Percentiles rank a stretch among this genome's conserved stretches.
phyloP scores from a whole-genome alignment of 2,888 invertebrate genomes.

The Eilema sororculum region DNA sequence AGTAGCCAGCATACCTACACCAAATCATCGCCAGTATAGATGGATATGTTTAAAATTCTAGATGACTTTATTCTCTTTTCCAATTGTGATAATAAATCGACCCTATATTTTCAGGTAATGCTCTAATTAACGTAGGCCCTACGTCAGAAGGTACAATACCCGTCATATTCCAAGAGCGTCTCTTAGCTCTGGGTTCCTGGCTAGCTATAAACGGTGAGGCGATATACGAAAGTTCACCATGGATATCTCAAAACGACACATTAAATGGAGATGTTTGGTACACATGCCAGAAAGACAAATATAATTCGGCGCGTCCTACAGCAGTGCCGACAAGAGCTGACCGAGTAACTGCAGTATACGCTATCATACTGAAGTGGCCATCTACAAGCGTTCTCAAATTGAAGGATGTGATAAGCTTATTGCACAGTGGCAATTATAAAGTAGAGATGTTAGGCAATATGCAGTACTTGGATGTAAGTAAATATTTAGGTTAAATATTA shows the following conservation, averaged over 20 bases:
- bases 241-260: slow-evolving; percentile 94
- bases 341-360: slow-evolving; percentile 86
- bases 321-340: slow-evolving; percentile 53
- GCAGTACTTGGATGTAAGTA: slow-evolving; percentile 63
- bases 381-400: slow-evolving; percentile 77
- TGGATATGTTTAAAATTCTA: no score
- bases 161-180: slow-evolving; percentile 95
- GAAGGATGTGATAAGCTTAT: slow-evolving; percentile 57
- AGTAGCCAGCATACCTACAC: no score
- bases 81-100: no score
- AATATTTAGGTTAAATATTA: slow-evolving; percentile 22
- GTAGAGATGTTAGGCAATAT: slow-evolving; percentile 67
- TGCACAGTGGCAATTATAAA: slow-evolving; percentile 61
- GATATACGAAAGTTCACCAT: slow-evolving; percentile 92
- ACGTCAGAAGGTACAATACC: slow-evolving; percentile 95
- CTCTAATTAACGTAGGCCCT: slow-evolving; percentile 95
- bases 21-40: no score
- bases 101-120: slow-evolving; percentile 87
- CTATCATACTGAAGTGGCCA: slow-evolving; percentile 91
- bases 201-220: slow-evolving; percentile 94
- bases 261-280: slow-evolving; percentile 92
- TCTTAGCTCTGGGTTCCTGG: slow-evolving; percentile 93
- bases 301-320: slow-evolving; percentile 60
- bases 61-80: no score
- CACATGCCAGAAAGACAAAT: slow-evolving; percentile 73